Evolutionary conservation across 2,113 vertebrate species (phyloP), one percentile per base, ranked within the genome.

Genomic region (Micronisus gabar): DNA sequence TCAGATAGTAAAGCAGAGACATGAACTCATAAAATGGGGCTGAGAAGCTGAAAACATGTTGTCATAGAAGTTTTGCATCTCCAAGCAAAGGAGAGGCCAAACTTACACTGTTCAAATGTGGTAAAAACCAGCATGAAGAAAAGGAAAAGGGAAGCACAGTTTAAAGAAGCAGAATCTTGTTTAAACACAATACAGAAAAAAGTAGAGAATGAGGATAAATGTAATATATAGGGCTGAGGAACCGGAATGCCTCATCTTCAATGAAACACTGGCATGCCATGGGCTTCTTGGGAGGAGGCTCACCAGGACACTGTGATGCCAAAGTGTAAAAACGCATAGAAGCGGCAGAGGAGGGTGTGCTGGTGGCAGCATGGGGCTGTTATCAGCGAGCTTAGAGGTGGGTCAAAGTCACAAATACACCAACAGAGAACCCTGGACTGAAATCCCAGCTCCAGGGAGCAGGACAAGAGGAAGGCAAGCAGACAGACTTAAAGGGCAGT

Each of bases 201-300:
- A 40, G 21, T 8, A 18, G 52, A 55, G 25, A 40, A 32, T 9
- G 5, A 23, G n/a, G 26, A 56, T 9, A 36, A 50, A 58, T 43
- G 8, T 25, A 16, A 61, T 4, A 41, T 14, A 30, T 10, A 25
- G 80, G 30, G 25, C 9, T 55, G 88, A 76, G 48, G 56, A 55
- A 25, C 56, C 22, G 12, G 40, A 50, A 63, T 15, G 21, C 9
- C 7, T n/a, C 23, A 15, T 41, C n/a, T 56, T n/a, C 25, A 26
- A 3, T 0, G 12, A 20, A 61, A 45, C 18, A 12, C 11, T 16
- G 17, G n/a, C 50, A 41, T 1, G 3, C 36, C 19, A 10, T 3
- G 15, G n/a, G 6, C 20, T 48, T 66, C 25, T 2, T 15, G 25
- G 50, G 14, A 50, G 32, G 47, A n/a, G 21, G n/a, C 25, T 48